Base-by-base conservation (phyloP, 1,140 invertebrate genomes). In the Trachymyrmex septentrionalis region DNA sequence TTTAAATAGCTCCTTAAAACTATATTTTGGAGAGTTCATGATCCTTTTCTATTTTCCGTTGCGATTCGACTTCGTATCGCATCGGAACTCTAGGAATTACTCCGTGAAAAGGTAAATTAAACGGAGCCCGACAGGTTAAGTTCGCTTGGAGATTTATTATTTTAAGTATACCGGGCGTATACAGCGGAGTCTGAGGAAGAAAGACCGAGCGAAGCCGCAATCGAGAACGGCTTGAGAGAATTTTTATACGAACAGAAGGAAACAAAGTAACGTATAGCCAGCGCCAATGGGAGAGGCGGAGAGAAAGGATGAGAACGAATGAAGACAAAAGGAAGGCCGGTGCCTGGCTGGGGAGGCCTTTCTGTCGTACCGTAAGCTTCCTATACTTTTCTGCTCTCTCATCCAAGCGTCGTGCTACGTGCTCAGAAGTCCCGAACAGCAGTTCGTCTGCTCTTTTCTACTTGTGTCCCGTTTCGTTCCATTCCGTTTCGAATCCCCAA, bases 391-490 rank as follows among this genome's bases (percentile, higher is more conserved):
- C 57, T 63, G 69, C 80, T 84, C 64, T 71, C 75, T 73, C 50
- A 87, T 87, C 85, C 69, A 12, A 63, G 53, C 67, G 75, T 24
- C 57, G 66, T 48, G 73, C 48, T 88, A 88, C 87, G 87, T 88
- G 87, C 67, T 82, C 34, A 44, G 87, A 87, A 88, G 75, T 50
- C 55, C 16, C 55, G 72, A 87, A 66, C 71, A 75, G 24, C 69
- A 53, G 61, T 48, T 48, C 10, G 64, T 7, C 86, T 75, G 48
- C 38, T 66, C 55, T 64, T 59, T 53, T 44, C 57, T 9, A 7
- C 9, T 44, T 44, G 77, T 59, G 78, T 78, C 34, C 85, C 69
- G 69, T 63, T 84, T 19, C 34, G 78, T 82, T 81, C n/a, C 38
- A 44, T 71, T 57, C 34, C 64, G 64, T 66, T 63, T 30, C 34